Evolutionary conservation across 2,888 invertebrate genomes (phyloP).

Genomic region (Acanthosepion pharaonis): DNA sequence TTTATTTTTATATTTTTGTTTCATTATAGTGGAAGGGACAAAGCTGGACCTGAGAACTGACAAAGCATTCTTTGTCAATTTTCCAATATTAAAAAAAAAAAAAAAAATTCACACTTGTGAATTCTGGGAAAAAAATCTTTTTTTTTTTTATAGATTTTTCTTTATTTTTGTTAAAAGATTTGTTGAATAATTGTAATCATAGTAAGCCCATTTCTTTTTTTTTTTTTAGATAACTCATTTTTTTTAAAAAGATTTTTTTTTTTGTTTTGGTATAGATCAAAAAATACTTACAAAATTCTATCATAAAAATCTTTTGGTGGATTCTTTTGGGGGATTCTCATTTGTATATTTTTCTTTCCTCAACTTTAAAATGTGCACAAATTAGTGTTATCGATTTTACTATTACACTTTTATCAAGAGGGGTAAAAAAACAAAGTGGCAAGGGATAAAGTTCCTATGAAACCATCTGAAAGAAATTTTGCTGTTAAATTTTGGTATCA

Average conservation of each 20-base stretch:
- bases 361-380: constrained; percentile 39
- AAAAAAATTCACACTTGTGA: neutral
- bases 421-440: neutral
- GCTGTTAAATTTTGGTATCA: constrained; percentile 38
- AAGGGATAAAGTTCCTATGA: neutral
- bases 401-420: neutral
- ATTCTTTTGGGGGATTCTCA: neutral
- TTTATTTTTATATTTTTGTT: neutral
- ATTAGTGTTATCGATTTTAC: neutral
- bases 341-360: neutral
- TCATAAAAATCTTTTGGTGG: constrained; percentile 44
- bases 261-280: constrained; percentile 44
- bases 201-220: constrained; percentile 6
- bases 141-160: neutral
- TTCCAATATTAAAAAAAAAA: neutral
- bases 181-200: neutral
- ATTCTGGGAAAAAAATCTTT: neutral
- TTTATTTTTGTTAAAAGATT: neutral
- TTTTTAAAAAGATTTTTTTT: neutral
- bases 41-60: constrained; percentile 44
- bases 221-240: constrained; percentile 33
- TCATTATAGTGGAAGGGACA: neutral
- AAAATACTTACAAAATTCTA: constrained; percentile 46
- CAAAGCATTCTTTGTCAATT: constrained; percentile 13
- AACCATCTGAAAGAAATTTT: neutral